phyloP scores from a whole-genome alignment of 2,113 vertebrate genomes.

The Thermophis baileyi region DNA sequence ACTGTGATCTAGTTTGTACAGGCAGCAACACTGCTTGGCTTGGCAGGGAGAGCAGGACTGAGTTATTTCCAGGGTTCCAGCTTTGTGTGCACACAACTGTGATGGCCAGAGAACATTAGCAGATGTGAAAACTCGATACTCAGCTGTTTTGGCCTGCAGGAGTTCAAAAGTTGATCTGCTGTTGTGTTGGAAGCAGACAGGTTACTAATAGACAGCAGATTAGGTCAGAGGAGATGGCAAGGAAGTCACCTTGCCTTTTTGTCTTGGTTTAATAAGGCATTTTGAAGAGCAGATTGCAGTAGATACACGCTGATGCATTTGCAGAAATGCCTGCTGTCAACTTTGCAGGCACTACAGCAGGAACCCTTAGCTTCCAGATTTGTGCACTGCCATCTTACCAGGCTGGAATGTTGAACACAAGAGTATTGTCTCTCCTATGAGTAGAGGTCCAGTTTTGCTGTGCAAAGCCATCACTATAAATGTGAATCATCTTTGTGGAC shows the following conservation, averaged over 20 bases:
- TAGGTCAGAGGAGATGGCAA: background rate
- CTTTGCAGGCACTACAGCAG: background rate
- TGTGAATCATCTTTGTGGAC: background rate
- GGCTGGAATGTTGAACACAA: background rate
- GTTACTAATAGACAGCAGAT: background rate
- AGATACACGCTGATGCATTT: background rate
- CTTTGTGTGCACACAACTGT: background rate
- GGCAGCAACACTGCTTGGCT: background rate
- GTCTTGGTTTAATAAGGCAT: background rate
- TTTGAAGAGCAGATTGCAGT: background rate
- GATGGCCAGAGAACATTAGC: background rate
- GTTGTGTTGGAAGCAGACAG: background rate
- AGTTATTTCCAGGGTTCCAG: background rate
- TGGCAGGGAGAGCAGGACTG: background rate
- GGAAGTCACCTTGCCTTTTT: background rate
- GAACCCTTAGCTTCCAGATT: background rate
- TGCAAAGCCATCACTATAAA: background rate
- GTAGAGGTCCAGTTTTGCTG: background rate
- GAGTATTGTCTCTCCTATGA: background rate
- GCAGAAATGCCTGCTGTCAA: background rate
- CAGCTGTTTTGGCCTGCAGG: background rate
- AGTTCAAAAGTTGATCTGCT: background rate
- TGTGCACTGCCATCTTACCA: background rate
- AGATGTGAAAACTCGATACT: background rate
- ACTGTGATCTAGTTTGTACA: background rate